phyloP scores from a whole-genome alignment of 2,888 invertebrate genomes.

The Macaria notata region DNA sequence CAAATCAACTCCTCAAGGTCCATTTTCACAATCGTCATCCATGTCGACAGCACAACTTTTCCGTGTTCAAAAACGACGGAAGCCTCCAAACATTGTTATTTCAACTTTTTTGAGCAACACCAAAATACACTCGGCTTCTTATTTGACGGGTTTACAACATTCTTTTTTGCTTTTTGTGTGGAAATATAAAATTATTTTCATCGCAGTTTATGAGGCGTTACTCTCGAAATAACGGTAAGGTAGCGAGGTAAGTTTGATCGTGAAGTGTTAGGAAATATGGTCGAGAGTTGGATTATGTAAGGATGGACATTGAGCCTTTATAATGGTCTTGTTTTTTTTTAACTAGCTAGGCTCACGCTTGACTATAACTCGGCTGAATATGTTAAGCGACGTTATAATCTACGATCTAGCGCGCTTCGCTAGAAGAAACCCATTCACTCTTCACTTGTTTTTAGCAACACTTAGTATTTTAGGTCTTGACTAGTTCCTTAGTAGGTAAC shows the following conservation, averaged over 20 bases:
- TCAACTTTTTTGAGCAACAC: constrained; percentile 12
- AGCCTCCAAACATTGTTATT: constrained; percentile 8
- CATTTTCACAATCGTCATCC: too few relatives aligned
- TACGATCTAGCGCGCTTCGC: too few relatives aligned
- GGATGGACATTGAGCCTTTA: neutral
- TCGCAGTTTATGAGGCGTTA: constrained; percentile 26
- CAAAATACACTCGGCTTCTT: constrained; percentile 14
- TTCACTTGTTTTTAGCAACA: too few relatives aligned
- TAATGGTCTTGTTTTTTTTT: too few relatives aligned
- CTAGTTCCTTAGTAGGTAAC: too few relatives aligned
- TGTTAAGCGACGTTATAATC: too few relatives aligned
- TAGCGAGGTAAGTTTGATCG: constrained; percentile 22
- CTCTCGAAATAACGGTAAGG: constrained; percentile 23
- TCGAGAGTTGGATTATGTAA: constrained; percentile 1
- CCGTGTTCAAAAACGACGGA: constrained; percentile 7
- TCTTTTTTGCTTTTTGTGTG: neutral
- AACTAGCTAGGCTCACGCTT: too few relatives aligned
- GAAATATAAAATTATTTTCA: constrained; percentile 27
- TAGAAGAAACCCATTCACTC: too few relatives aligned
- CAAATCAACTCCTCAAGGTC: too few relatives aligned
- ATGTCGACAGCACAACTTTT: constrained; percentile 1
- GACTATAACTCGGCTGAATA: too few relatives aligned
- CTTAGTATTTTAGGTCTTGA: too few relatives aligned
- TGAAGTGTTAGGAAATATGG: constrained; percentile 20
- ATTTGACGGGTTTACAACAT: constrained; percentile 2